Evolutionary conservation across 1,140 invertebrate species (phyloP).

Genomic region (Cepaea nemoralis): DNA sequence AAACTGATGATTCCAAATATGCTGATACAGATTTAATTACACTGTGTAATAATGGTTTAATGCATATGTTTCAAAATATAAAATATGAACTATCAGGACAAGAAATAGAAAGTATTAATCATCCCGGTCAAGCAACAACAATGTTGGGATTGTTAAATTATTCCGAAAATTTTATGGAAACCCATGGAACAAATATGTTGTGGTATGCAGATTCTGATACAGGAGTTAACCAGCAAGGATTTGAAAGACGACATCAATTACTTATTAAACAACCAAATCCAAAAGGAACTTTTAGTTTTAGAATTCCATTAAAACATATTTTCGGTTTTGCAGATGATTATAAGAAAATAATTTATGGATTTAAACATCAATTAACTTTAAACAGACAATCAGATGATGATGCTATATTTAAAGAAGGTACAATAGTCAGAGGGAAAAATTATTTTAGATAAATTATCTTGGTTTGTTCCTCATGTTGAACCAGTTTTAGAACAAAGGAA

Average conservation of each 20-base stretch:
- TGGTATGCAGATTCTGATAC: background rate
- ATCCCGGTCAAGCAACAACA: background rate
- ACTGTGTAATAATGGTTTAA: background rate
- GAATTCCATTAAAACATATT: conserved; percentile 5
- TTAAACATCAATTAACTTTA: background rate
- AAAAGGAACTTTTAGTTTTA: background rate
- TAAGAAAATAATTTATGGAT: background rate
- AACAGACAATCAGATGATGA: background rate
- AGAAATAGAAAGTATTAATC: background rate
- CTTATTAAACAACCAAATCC: background rate
- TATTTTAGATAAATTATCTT: background rate
- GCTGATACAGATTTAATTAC: background rate
- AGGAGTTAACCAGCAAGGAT: background rate
- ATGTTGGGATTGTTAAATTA: background rate
- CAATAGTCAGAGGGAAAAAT: background rate
- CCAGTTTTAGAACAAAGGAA: background rate
- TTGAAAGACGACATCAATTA: background rate
- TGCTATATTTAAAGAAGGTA: background rate
- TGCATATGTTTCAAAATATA: background rate
- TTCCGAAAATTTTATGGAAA: background rate
- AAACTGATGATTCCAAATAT: background rate
- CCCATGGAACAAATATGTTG: background rate
- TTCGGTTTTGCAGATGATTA: conserved; percentile 6
- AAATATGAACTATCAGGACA: conserved; percentile 2
- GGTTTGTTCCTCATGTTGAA: background rate